Base-by-base conservation (phyloP, 2,113 vertebrate genomes). In the Cromileptes altivelis region DNA sequence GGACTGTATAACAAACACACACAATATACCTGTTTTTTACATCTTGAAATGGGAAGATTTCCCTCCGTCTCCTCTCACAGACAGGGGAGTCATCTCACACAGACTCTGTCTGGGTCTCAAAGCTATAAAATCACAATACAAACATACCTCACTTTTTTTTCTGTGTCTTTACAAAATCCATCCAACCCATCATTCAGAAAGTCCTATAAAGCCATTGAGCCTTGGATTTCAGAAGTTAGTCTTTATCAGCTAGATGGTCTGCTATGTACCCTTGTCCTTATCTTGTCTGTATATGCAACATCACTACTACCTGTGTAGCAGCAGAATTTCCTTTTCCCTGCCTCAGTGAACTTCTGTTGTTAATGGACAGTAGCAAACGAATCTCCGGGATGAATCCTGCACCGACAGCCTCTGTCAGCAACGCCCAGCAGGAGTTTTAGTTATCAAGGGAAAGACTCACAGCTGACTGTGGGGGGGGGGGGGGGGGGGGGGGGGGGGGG, bases 71-170 rank as follows among this genome's bases (percentile, higher is more conserved):
- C 75, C 52, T 53, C 64, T 72, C 70, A 61, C 58, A 50, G 77
- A 75, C 70, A 80, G 81, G 81, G 63, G 75, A 1, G 7, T 74
- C 78, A 52, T 45, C 75, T 75, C 80, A 78, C 69, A 67, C 72
- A 52, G 75, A 86, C 71, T 81, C 53, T 65, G n/a, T 78, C 61
- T 9, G 67, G 56, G 13, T 75, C 58, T 88, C 79, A 88, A 82
- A 87, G 87, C 89, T 92, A 84, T 78, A 82, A 85, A 80, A 81
- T 80, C 83, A 91, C 89, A 88, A 85, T 67, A 93, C 89, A 5
- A 88, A 91, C 92, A 91, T 93, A 94, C 94, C 93, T 95, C 92
- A 93, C 86, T 33, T 78, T 62, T 74, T 61, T 52, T 17, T 71
- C 64, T 47, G 74, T 65, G 25, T 89, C 81, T 85, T 64, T 84